Evolutionary conservation across 64 coral and sea anemone genomes (phyloP), one percentile per base, ranked within the genome.

Genomic region (Acropora yongei): DNA sequence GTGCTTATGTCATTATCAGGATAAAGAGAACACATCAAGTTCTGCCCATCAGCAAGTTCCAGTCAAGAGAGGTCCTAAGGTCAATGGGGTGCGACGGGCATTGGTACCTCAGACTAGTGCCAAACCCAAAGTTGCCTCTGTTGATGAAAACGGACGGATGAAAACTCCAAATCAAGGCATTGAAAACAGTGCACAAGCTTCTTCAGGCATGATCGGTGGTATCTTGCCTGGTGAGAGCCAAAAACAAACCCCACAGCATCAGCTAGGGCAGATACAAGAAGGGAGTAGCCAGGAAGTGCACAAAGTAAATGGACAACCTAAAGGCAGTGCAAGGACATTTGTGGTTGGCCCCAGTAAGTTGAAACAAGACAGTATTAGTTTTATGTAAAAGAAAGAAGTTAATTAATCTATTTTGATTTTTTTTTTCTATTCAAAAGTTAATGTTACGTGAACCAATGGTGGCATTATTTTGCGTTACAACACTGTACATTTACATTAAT

Each of bases 21-120:
- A 94, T 78, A 94, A 90, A 16, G 79, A 90, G 8, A 94, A 90
- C 55, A 63, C 10, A 55, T 55, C 79, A 20, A 79, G 40, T 18
- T 47, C 83, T 1, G 12, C 55, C 10, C 46, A 87, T 57, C 80
- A 97, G 9, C 57, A 94, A 3, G 46, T 85, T 2, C 68, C 88
- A 78, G 41, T 73, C 0, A 92, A 80, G 53, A 76, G 87, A 84
- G 95, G 95, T 65, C 95, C 95, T 18, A 97, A 91, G 49, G 93
- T 97, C 49, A 97, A 97, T 94, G 95, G 95, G 13, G 95, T 97
- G 55, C 88, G 95, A 1, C 77, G 95, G 11, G 50, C 92, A 39
- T 69, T 97, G 47, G 84, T 94, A 20, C 92, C 79, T 8, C 92
- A 75, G 19, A 65, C 67, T 20, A 57, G 83, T 66, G 18, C 71